Percentiles rank a stretch among this genome's conserved stretches.
Evolutionary conservation across 2,113 vertebrate species (phyloP).

Genomic region (Apistogramma diplotaenia): DNA sequence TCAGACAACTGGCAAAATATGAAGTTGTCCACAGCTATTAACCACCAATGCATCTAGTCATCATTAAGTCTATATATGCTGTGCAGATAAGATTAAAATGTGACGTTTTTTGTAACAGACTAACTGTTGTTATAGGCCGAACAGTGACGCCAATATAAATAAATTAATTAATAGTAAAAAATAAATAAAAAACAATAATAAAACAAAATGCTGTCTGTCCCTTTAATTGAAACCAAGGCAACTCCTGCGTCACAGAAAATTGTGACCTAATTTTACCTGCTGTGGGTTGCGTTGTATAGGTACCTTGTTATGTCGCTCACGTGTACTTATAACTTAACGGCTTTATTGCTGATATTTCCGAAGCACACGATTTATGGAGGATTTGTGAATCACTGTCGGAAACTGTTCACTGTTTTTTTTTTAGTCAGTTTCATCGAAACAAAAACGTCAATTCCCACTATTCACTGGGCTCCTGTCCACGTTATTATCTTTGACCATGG

Average conservation of each 20-base stretch:
- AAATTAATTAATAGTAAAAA: too few species aligned
- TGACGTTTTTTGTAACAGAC: too few species aligned
- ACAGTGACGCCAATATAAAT: background rate
- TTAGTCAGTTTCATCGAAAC: background rate
- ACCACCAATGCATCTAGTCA: background rate
- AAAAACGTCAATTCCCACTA: conserved; percentile 44
- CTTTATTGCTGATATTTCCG: conserved; percentile 15
- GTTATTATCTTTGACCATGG: background rate
- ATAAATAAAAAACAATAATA: background rate
- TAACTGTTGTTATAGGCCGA: background rate
- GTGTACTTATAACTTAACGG: background rate
- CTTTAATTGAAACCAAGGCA: background rate
- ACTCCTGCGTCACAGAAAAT: background rate
- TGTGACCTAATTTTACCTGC: background rate
- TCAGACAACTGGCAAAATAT: background rate
- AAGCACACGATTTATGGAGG: background rate
- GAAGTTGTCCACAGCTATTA: background rate
- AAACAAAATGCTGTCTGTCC: background rate
- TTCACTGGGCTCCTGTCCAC: background rate
- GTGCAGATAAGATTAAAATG: too few species aligned
- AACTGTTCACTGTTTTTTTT: background rate
- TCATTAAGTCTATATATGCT: too few species aligned
- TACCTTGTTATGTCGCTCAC: background rate
- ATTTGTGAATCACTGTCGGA: background rate
- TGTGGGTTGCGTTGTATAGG: background rate